These are phyloP conservation scores for Pipistrellus nathusii DNA, from an alignment of 2,797 vertebrate genomes.

Conservation along the genomic window DNA sequence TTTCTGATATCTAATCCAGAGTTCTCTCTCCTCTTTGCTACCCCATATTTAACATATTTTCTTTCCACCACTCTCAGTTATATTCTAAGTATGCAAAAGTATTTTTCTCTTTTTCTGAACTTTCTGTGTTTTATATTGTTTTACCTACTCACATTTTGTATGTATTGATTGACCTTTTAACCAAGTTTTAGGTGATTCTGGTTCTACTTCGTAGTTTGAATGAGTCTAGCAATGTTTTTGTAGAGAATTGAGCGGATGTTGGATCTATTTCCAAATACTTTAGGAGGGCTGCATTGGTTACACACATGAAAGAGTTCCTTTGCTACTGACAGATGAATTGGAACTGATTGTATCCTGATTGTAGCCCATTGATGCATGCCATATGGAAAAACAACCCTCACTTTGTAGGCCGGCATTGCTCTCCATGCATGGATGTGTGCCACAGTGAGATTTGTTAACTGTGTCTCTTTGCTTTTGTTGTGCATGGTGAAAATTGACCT, in stretches of 20 bases:
- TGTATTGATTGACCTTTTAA: slow-evolving; percentile 17
- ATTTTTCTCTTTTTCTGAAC: slow-evolving; percentile 45
- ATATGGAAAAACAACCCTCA: neutral
- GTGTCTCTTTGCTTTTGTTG: neutral
- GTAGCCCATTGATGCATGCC: neutral
- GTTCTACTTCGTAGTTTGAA: slow-evolving; percentile 56
- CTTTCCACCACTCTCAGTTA: neutral
- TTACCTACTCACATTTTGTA: slow-evolving; percentile 24
- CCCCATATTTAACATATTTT: neutral
- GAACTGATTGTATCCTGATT: slow-evolving; percentile 63
- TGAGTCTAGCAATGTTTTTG: slow-evolving; percentile 14
- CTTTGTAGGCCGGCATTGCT: neutral
- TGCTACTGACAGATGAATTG: slow-evolving; percentile 51
- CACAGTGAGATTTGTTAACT: neutral
- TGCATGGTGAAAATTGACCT: slow-evolving; percentile 55
- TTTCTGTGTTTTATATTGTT: slow-evolving; percentile 16
- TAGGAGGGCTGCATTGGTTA: slow-evolving; percentile 31
- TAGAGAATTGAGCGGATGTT: slow-evolving; percentile 65
- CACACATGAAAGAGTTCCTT: slow-evolving; percentile 52
- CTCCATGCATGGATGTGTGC: neutral
- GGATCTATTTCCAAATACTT: slow-evolving; percentile 61
- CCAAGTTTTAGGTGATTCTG: slow-evolving; percentile 23
- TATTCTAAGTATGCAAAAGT: neutral
- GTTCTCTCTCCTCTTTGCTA: neutral
- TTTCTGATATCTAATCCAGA: neutral